A percentile compares a stretch with the other conserved stretches of the same genome.
Evolutionary conservation across 2,888 invertebrate species (phyloP).

Genomic region (Eledona agricola): DNA sequence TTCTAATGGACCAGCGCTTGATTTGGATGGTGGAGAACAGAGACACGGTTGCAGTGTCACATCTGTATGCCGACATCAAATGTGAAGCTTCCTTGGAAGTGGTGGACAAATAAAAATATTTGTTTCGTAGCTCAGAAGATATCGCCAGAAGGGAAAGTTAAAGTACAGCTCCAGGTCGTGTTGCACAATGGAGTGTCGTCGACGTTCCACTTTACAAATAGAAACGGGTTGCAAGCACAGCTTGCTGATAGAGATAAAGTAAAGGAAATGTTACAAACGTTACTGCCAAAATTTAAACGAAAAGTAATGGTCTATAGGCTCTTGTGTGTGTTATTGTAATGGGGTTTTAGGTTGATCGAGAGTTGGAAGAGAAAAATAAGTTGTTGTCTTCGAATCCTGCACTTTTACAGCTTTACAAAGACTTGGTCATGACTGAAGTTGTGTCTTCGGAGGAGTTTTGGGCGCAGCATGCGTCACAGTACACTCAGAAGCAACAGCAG

Average conservation of each 20-base stretch:
- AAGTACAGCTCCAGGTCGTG: conserved; percentile 97
- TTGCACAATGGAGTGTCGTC: conserved; percentile 93
- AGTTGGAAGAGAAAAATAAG: conserved; percentile 67
- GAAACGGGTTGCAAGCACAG: conserved; percentile 82
- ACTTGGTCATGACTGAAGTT: conserved; percentile 95
- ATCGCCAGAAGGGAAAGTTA: conserved; percentile 95
- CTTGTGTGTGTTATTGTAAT: conserved; percentile 3
- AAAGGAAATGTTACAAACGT: conserved; percentile 88
- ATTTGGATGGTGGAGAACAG: conserved; percentile 96
- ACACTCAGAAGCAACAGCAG: conserved; percentile 73
- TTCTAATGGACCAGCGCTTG: conserved; percentile 94
- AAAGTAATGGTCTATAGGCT: conserved; percentile 70
- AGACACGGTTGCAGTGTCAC: conserved; percentile 91
- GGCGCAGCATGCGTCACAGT: conserved; percentile 85
- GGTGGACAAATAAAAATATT: neutral
- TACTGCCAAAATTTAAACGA: conserved; percentile 92
- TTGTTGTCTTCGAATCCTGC: conserved; percentile 90
- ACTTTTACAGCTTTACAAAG: conserved; percentile 92
- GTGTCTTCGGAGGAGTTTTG: conserved; percentile 98
- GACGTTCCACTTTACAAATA: conserved; percentile 97
- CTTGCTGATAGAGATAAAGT: conserved; percentile 91
- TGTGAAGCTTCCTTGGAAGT: conserved; percentile 67
- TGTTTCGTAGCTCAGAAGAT: conserved; percentile 80
- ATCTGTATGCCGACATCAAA: conserved; percentile 95
- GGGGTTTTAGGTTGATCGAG: conserved; percentile 57